Conservation (phyloP, 2,797 vertebrate species). For the Gallinago stenura region DNA sequence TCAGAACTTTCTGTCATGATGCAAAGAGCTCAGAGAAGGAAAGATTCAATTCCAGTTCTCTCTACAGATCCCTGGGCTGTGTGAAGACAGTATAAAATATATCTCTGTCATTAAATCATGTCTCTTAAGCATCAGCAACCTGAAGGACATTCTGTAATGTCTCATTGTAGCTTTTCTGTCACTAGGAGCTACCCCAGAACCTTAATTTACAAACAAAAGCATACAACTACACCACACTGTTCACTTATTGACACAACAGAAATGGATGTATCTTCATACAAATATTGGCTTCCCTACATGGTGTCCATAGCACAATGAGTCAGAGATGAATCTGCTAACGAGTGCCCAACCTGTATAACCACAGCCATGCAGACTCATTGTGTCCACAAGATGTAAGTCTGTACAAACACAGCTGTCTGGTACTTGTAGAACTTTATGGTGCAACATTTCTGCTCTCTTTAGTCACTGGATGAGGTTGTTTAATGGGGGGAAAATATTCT, state of each 20-base stretch:
- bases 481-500: not conserved
- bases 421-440: not conserved
- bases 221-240: not conserved
- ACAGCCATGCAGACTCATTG: not conserved
- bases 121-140: not conserved
- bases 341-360: not conserved
- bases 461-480: not conserved
- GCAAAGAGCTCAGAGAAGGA: not conserved
- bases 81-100: not conserved
- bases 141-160: not conserved
- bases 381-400: not conserved
- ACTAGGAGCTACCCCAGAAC: not conserved
- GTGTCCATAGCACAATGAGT: not conserved
- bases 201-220: not conserved
- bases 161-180: not conserved
- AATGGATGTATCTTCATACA: not conserved
- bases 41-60: not conserved
- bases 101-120: not conserved
- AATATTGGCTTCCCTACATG: not conserved
- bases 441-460: not conserved
- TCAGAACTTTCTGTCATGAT: not conserved
- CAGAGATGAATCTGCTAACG: not conserved
- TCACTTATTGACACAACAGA: not conserved
- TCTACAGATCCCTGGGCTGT: not conserved
- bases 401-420: not conserved